Percentiles rank a stretch among this genome's conserved stretches.
phyloP scores from a whole-genome alignment of 2,797 vertebrate species.

The Bradypodion ventrale region DNA sequence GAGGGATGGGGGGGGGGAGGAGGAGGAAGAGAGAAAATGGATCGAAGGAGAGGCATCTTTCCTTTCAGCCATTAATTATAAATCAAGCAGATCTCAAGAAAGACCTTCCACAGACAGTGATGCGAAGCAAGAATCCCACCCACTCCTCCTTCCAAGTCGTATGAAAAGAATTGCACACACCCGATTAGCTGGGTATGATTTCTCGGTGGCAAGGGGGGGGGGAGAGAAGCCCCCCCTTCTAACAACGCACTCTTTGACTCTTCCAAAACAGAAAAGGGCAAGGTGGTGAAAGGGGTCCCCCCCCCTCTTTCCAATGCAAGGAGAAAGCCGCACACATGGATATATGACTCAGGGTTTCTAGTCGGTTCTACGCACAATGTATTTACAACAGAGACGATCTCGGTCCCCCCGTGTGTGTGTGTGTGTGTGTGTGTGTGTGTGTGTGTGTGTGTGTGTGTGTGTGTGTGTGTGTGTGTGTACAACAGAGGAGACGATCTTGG shows the following conservation, averaged over 20 bases:
- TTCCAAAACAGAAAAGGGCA: constrained; percentile 51
- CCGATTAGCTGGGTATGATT: constrained; percentile 43
- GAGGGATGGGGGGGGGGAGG: too few relatives aligned
- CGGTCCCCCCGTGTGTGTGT: too few relatives aligned
- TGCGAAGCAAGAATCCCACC: constrained; percentile 28
- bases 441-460: too few relatives aligned
- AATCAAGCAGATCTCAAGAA: constrained; percentile 63
- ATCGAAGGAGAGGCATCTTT: constrained; percentile 62
- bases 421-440: too few relatives aligned
- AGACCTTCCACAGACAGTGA: constrained; percentile 43
- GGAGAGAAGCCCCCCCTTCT: too few relatives aligned
- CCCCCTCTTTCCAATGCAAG: constrained; percentile 17
- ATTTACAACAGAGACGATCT: constrained; percentile 37
- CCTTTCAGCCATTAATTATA: constrained; percentile 77
- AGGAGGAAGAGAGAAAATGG: constrained; percentile 46
- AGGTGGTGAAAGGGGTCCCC: constrained; percentile 4
- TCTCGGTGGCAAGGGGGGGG: constrained; percentile 9
- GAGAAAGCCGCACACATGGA: constrained; percentile 32
- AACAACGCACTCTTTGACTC: constrained; percentile 16
- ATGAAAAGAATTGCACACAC: constrained; percentile 1
- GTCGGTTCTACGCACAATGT: constrained; percentile 36
- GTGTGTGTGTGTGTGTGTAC: too few relatives aligned
- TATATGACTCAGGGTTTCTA: constrained; percentile 59
- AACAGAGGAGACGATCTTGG: too few relatives aligned
- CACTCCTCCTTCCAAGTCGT: background rate